A percentile compares a stretch with the other conserved stretches of the same genome.
phyloP scores from a whole-genome alignment of 2,888 invertebrate genomes.

The Xanthorhoe spadicearia region DNA sequence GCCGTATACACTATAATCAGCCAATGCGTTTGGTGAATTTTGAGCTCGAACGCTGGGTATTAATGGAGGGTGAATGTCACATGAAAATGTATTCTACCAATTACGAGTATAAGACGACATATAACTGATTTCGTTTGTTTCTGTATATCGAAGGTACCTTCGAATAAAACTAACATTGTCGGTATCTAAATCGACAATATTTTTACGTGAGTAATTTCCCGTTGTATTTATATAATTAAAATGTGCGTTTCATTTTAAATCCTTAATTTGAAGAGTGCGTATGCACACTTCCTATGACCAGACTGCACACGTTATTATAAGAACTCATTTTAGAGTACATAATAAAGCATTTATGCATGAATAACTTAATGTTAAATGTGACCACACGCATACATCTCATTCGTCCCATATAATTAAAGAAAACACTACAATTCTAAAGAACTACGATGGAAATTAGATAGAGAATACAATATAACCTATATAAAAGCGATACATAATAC shows the following conservation, averaged over 20 bases:
- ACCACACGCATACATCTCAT: conserved; percentile 75
- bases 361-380: conserved; percentile 73
- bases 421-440: conserved; percentile 69
- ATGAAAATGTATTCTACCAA: conserved; percentile 11
- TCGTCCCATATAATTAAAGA: conserved; percentile 69
- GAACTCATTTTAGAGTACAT: conserved; percentile 54
- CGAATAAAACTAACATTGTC: not conserved
- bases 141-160: not conserved
- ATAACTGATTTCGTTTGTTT: too few relatives aligned
- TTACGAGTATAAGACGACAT: too few relatives aligned
- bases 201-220: too few relatives aligned
- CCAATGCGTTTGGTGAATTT: conserved; percentile 77
- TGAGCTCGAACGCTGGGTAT: conserved; percentile 75
- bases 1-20: conserved; percentile 84
- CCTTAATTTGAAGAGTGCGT: conserved; percentile 65
- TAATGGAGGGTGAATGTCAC: conserved; percentile 65
- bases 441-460: conserved; percentile 69
- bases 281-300: conserved; percentile 78
- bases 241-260: conserved; percentile 48
- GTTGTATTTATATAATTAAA: not conserved
- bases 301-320: conserved; percentile 78
- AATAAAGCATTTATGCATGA: conserved; percentile 67
- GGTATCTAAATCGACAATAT: too few relatives aligned
- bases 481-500: conserved; percentile 67
- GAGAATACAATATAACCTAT: conserved; percentile 57